Percentiles rank a stretch among this genome's conserved stretches.
phyloP scores from a whole-genome alignment of 2,888 invertebrate species.

The Ectemnius lituratus region DNA sequence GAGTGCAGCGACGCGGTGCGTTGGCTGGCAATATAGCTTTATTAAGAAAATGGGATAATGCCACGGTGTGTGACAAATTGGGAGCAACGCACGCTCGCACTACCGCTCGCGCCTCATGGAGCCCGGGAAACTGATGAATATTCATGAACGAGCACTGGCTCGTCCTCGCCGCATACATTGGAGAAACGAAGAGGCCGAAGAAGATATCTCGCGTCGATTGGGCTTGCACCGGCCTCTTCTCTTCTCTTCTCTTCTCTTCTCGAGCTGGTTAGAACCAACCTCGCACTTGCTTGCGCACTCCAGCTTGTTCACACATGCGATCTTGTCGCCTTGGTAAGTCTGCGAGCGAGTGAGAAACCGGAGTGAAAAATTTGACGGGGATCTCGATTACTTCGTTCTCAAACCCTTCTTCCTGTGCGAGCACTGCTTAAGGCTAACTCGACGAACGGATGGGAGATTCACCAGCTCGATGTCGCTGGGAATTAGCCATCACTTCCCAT shows the following conservation, averaged over 20 bases:
- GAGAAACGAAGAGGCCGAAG: constrained; percentile 8
- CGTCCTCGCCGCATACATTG: constrained; percentile 41
- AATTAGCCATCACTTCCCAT: too few relatives aligned
- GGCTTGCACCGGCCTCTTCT: not conserved
- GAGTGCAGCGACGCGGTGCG: constrained; percentile 58
- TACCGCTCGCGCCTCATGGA: constrained; percentile 36
- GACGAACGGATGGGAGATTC: too few relatives aligned
- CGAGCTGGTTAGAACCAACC: not conserved
- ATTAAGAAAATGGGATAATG: constrained; percentile 76
- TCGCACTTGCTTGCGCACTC: not conserved
- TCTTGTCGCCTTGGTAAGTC: too few relatives aligned
- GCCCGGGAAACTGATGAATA: constrained; percentile 73
- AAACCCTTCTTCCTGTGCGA: too few relatives aligned
- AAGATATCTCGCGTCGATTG: constrained; percentile 2
- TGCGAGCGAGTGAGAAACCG: too few relatives aligned
- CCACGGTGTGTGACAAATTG: constrained; percentile 77
- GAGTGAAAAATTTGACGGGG: too few relatives aligned
- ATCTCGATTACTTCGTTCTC: too few relatives aligned
- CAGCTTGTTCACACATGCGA: not conserved
- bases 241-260: not conserved
- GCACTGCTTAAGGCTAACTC: too few relatives aligned
- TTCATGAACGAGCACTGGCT: constrained; percentile 59
- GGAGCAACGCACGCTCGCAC: constrained; percentile 73
- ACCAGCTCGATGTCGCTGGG: too few relatives aligned
- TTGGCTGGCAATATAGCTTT: constrained; percentile 70